Evolutionary conservation across 2,888 invertebrate genomes (phyloP).

Genomic region (Eilema griseolum): DNA sequence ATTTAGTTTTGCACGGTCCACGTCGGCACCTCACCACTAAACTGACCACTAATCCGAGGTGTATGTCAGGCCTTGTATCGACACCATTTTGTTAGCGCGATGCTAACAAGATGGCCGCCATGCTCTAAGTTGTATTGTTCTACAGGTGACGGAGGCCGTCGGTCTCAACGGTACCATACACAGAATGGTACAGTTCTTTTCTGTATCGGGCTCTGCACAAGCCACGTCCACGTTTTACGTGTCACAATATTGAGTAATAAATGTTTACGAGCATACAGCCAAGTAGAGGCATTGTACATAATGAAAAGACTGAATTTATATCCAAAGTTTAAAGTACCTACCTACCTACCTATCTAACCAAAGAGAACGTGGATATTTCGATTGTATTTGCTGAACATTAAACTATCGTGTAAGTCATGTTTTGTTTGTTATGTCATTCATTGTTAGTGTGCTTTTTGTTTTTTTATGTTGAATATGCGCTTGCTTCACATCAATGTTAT

Average conservation of each 20-base stretch:
- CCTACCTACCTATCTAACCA: slow-evolving; percentile 65
- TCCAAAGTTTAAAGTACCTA: slow-evolving; percentile 76
- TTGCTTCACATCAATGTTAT: slow-evolving; percentile 76
- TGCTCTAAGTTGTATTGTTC: slow-evolving; percentile 85
- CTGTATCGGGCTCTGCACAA: slow-evolving; percentile 87
- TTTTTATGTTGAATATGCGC: slow-evolving; percentile 73
- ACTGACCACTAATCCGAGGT: slow-evolving; percentile 40
- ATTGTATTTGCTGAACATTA: slow-evolving; percentile 80
- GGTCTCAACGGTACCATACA: slow-evolving; percentile 88
- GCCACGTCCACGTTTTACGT: slow-evolving; percentile 89
- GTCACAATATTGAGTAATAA: slow-evolving; percentile 85
- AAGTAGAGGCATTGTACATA: slow-evolving; percentile 79
- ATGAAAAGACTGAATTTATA: slow-evolving; percentile 83
- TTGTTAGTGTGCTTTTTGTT: slow-evolving; percentile 85
- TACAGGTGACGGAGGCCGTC: slow-evolving; percentile 88
- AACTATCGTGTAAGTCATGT: slow-evolving; percentile 85
- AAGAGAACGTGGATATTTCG: slow-evolving; percentile 83
- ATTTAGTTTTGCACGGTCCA: slow-evolving; percentile 64
- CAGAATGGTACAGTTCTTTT: slow-evolving; percentile 89
- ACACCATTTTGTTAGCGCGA: slow-evolving; percentile 54
- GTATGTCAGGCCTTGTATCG: slow-evolving; percentile 39
- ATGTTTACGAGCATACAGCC: slow-evolving; percentile 67
- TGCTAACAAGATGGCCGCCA: slow-evolving; percentile 71
- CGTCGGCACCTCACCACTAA: slow-evolving; percentile 57
- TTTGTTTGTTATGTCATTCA: slow-evolving; percentile 86